These are phyloP conservation scores for Elysia crispata DNA, from an alignment of 2,888 invertebrate genomes.

Conservation along the genomic window DNA sequence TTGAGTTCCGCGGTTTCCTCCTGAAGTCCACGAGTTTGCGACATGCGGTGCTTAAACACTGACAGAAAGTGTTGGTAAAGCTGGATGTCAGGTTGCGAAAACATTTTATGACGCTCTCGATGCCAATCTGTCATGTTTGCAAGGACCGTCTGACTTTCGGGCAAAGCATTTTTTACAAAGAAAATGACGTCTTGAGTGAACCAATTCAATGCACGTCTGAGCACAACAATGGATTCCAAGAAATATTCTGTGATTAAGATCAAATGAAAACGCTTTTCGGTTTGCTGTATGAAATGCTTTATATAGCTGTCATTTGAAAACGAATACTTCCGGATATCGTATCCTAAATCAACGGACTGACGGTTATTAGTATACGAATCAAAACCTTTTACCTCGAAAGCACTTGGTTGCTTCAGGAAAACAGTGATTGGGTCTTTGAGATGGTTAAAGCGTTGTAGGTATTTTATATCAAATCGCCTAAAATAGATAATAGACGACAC, in stretches of 20 bases:
- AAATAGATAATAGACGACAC: constrained; percentile 56
- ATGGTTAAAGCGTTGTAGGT: no score
- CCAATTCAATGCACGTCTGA: constrained; percentile 62
- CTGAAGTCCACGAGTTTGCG: neutral
- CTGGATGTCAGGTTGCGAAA: constrained; percentile 27
- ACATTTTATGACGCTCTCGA: neutral
- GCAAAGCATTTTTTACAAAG: constrained; percentile 14
- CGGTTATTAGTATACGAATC: constrained; percentile 56
- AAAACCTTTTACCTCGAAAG: constrained; percentile 54
- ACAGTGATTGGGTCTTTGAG: constrained; percentile 47
- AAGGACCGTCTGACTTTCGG: neutral
- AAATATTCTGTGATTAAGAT: constrained; percentile 64
- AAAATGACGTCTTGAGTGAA: constrained; percentile 59
- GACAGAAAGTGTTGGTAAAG: constrained; percentile 34
- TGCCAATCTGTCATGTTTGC: neutral
- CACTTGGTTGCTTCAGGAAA: constrained; percentile 54
- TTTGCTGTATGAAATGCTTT: constrained; percentile 54
- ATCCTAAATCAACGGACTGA: constrained; percentile 55
- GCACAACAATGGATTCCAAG: constrained; percentile 63
- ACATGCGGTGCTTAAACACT: constrained; percentile 21
- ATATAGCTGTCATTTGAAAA: constrained; percentile 45
- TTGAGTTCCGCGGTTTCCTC: constrained; percentile 38
- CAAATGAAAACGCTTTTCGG: constrained; percentile 60
- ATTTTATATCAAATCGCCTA: constrained; percentile 48
- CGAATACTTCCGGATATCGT: constrained; percentile 12